Evolutionary conservation across 2,113 vertebrate genomes (phyloP), one percentile per base, ranked within the genome.

Genomic region (Phalacrocorax pelagicus): DNA sequence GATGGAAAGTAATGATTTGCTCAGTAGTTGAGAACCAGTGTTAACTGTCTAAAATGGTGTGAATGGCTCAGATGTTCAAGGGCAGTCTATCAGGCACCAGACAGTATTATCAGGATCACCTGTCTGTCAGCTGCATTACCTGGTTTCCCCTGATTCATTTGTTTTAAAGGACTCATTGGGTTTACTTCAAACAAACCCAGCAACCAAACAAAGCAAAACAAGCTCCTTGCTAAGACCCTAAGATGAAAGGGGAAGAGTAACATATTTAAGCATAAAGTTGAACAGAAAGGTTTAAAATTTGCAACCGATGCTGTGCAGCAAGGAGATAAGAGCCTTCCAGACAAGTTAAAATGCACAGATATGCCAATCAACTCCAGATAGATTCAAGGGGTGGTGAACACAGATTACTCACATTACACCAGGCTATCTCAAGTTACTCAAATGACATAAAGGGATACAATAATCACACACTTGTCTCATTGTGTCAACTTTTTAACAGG

Each of bases 401-500:
- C 70, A 83, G 77, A 92, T 94, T 90, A 83, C 90, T 95, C 84
- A 67, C 95, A 42, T 90, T 90, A 90, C 95, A 94, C n/a, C 24
- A 29, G 61, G 91, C 87, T 92, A 92, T 96, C 90, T 98, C 90
- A 44, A 84, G 94, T 96, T 97, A 90, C 88, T 94, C 85, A 92
- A 94, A 96, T 96, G 95, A 97, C 94, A 95, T 81, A 94, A 94
- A 95, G 81, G 72, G 96, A 97, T 96, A 96, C 94, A 96, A 96
- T 98, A 97, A 98, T 98, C 96, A 97, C 95, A 97, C 95, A 94
- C 94, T 96, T 97, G 98, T 97, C 96, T 97, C 94, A 88, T 84
- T 94, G 95, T 98, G 96, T 97, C 97, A 96, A 95, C 75, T 70
- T 97, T 97, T 97, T 93, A 95, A 94, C 87, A 95, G 94, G 94